Conservation (phyloP, 2,113 vertebrate species). For the Stigmatopora argus region DNA sequence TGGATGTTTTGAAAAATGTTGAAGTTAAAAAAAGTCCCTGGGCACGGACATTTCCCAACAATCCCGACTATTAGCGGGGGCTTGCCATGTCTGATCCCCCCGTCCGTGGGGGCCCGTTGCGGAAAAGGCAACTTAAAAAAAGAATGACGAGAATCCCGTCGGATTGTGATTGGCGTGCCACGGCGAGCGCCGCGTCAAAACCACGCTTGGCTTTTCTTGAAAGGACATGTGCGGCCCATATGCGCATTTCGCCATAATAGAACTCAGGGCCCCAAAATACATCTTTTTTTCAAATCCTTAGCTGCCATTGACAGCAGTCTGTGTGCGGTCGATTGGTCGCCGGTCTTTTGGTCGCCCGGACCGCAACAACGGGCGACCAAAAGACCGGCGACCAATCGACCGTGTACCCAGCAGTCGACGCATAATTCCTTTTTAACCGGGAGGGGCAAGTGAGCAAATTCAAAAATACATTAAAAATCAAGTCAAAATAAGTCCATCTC, state of each 20-base stretch:
- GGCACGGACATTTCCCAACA: slow-evolving; percentile 50
- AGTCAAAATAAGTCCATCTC: no score
- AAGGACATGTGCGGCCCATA: neutral
- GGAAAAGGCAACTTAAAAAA: slow-evolving; percentile 28
- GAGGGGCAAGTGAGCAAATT: no score
- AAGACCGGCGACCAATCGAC: no score
- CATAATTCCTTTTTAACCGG: no score
- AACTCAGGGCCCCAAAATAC: neutral
- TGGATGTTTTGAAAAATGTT: no score
- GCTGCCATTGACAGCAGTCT: no score
- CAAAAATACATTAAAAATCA: no score
- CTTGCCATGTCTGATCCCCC: slow-evolving; percentile 64
- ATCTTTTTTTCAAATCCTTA: no score
- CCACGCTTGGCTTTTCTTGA: neutral
- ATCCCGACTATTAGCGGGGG: slow-evolving; percentile 56
- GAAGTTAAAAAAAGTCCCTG: slow-evolving; percentile 1
- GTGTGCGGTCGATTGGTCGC: no score
- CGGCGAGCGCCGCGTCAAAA: neutral
- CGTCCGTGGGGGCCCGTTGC: slow-evolving; percentile 33
- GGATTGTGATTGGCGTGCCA: slow-evolving; percentile 7
- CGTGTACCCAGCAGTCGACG: no score
- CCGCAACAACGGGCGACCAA: no score
- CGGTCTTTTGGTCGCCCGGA: no score
- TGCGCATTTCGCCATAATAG: neutral
- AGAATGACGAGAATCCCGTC: slow-evolving; percentile 18